phyloP scores from a whole-genome alignment of 1,140 invertebrate species.

The Drosophila simulans region DNA sequence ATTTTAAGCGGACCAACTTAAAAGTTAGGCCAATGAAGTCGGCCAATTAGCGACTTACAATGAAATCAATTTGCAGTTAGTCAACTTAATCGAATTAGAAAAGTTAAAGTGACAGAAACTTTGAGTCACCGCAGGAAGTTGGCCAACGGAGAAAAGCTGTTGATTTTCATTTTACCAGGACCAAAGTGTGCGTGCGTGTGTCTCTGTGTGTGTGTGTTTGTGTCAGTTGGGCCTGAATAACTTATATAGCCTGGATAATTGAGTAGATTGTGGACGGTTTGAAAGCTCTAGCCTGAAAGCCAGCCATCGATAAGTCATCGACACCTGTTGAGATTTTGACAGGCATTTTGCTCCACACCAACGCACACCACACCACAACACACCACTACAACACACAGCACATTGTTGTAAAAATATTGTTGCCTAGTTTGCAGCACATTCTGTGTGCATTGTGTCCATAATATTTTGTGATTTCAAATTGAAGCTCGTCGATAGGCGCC shows the following conservation, averaged over 20 bases:
- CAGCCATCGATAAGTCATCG: slow-evolving; percentile 33
- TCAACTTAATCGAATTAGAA: slow-evolving; percentile 72
- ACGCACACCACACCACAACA: too few relatives aligned
- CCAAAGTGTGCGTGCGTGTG: not conserved
- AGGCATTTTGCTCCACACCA: not conserved
- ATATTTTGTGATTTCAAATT: slow-evolving; percentile 8
- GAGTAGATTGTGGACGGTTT: slow-evolving; percentile 25
- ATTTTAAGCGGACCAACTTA: slow-evolving; percentile 5
- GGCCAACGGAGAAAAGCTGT: slow-evolving; percentile 30
- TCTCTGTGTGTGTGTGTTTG: not conserved
- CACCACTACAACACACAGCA: too few relatives aligned
- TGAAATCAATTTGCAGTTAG: slow-evolving; percentile 76
- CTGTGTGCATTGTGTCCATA: not conserved
- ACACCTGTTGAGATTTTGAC: slow-evolving; percentile 23
- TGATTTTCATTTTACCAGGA: slow-evolving; percentile 15
- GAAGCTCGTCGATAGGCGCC: not conserved
- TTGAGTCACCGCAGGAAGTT: slow-evolving; percentile 41
- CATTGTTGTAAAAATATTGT: not conserved
- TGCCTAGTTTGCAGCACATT: not conserved
- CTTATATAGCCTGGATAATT: slow-evolving; percentile 35
- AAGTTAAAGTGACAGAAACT: slow-evolving; percentile 72
- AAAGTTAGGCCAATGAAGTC: slow-evolving; percentile 55
- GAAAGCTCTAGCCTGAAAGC: not conserved
- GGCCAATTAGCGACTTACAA: slow-evolving; percentile 72
- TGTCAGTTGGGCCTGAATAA: slow-evolving; percentile 24